These are phyloP conservation scores for Rhinichthys klamathensis DNA, from an alignment of 2,113 vertebrate genomes.

Conservation along the genomic window DNA sequence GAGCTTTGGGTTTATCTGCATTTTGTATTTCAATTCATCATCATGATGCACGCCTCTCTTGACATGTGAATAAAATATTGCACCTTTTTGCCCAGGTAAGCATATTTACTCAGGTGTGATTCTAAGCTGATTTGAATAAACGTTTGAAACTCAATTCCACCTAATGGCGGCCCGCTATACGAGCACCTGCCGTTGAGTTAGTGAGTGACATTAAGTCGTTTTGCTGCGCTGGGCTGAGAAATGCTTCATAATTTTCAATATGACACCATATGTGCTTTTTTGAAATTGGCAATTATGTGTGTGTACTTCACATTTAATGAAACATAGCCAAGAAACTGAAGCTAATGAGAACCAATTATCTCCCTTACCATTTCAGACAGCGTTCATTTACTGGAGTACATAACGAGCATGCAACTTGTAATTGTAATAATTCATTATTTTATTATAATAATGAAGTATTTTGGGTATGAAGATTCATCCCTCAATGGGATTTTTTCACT, in stretches of 20 bases:
- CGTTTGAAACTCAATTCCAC: slow-evolving; percentile 75
- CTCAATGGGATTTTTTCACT: neutral
- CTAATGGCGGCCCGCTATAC: slow-evolving; percentile 76
- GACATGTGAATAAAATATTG: slow-evolving; percentile 51
- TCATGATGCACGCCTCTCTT: slow-evolving; percentile 54
- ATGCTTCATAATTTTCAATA: slow-evolving; percentile 74
- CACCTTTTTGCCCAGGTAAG: slow-evolving; percentile 75
- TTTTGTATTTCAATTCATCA: slow-evolving; percentile 58
- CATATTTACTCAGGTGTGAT: slow-evolving; percentile 74
- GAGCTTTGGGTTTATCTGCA: slow-evolving; percentile 43
- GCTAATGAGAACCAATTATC: slow-evolving; percentile 71
- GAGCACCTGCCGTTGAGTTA: slow-evolving; percentile 80
- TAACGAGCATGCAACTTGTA: neutral
- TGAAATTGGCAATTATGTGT: slow-evolving; percentile 71
- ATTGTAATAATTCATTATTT: neutral
- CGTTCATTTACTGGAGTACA: slow-evolving; percentile 10
- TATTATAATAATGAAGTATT: neutral
- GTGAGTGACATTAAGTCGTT: slow-evolving; percentile 77
- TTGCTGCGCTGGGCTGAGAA: slow-evolving; percentile 72
- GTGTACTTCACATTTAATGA: slow-evolving; percentile 66
- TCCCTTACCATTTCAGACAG: slow-evolving; percentile 52
- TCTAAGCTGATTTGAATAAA: slow-evolving; percentile 80
- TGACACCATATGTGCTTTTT: slow-evolving; percentile 74
- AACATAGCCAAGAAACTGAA: slow-evolving; percentile 66
- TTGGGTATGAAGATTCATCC: neutral